Conservation (phyloP, 2,888 invertebrate genomes). For the Rugalucina vietnamica region DNA sequence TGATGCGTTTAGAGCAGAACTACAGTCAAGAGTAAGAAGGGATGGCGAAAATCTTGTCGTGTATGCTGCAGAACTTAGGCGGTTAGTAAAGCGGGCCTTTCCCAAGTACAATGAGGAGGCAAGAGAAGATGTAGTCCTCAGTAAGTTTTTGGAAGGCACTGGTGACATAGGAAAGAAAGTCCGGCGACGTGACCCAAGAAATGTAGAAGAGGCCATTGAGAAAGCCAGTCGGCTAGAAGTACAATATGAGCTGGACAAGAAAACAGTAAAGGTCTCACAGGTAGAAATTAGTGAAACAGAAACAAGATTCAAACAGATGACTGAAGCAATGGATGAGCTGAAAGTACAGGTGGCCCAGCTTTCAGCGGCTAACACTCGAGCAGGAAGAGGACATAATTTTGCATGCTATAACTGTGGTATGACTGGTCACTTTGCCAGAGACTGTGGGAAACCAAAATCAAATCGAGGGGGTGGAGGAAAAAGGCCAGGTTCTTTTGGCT, state of each 20-base stretch:
- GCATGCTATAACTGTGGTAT: neutral
- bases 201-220: neutral
- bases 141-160: neutral
- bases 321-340: neutral
- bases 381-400: neutral
- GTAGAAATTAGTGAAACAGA: neutral
- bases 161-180: neutral
- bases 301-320: neutral
- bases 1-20: neutral
- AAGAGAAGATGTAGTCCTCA: neutral
- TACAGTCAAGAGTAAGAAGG: neutral
- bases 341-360: neutral
- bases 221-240: neutral
- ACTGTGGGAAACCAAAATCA: neutral
- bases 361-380: neutral
- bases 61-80: neutral
- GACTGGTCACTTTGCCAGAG: neutral
- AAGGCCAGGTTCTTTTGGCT: neutral
- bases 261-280: neutral
- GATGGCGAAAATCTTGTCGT: neutral
- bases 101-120: slow-evolving; percentile 3
- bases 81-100: neutral
- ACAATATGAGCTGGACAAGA: neutral
- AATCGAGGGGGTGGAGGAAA: neutral
- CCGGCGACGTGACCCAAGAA: neutral